Conservation (phyloP, 2,888 invertebrate genomes). For the Junonia oenone region DNA sequence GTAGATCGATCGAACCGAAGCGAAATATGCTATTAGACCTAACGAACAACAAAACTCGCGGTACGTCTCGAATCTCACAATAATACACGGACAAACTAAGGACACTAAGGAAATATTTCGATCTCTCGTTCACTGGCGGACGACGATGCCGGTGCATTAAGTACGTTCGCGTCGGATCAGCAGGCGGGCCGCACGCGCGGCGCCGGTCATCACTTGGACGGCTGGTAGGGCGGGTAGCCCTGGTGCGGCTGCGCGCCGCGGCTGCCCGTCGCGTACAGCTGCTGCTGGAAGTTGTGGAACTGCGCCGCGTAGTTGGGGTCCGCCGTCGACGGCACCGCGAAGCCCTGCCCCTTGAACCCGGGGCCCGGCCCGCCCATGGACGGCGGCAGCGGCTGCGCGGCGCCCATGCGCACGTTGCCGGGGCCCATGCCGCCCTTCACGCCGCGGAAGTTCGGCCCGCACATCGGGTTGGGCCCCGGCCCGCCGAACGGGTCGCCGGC, state of each 20-base stretch:
- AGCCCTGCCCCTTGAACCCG: constrained; percentile 88
- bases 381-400: constrained; percentile 87
- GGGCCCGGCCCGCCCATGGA: constrained; percentile 85
- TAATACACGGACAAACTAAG: constrained; percentile 48
- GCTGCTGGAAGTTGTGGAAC: constrained; percentile 97
- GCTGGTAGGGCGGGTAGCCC: constrained; percentile 69
- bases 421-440: constrained; percentile 60
- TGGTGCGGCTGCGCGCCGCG: constrained; percentile 66
- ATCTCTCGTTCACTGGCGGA: constrained; percentile 42
- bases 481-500: constrained; percentile 54
- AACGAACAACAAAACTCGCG: constrained; percentile 33
- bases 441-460: constrained; percentile 63
- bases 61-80: constrained; percentile 46
- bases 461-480: constrained; percentile 49
- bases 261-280: constrained; percentile 90
- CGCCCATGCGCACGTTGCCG: constrained; percentile 56
- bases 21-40: constrained; percentile 40
- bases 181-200: constrained; percentile 1
- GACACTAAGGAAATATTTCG: constrained; percentile 51
- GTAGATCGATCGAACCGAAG: constrained; percentile 43
- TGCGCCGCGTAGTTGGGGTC: constrained; percentile 97
- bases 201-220: constrained; percentile 63
- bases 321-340: constrained; percentile 90
- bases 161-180: constrained; percentile 33
- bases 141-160: constrained; percentile 37